A percentile compares a stretch with the other conserved stretches of the same genome.
Conservation (phyloP, 2,797 vertebrate species). For the Chrosomus eos region DNA sequence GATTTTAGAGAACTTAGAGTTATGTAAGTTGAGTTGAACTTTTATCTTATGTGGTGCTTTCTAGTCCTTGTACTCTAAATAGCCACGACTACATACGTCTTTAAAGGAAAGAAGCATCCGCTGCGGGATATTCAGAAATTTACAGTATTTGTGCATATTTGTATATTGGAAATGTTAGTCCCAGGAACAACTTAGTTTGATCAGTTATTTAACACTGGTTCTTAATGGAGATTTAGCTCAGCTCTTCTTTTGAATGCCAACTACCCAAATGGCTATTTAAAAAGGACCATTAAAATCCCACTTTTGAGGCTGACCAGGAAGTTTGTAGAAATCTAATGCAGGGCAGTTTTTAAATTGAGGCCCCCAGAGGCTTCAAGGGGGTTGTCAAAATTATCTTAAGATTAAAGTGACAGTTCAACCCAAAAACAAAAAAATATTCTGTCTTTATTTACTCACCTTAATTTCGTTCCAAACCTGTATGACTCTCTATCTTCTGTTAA, state of each 20-base stretch:
- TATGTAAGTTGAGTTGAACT: neutral
- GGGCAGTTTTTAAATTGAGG: neutral
- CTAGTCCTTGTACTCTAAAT: neutral
- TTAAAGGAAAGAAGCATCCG: constrained; percentile 7
- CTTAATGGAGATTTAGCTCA: neutral
- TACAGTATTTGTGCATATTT: neutral
- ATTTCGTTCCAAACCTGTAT: neutral
- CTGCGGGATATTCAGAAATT: neutral
- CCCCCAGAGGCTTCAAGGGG: neutral
- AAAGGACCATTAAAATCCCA: neutral
- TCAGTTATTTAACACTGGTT: constrained; percentile 15
- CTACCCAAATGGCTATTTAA: neutral
- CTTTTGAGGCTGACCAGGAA: neutral
- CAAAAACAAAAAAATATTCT: too few relatives aligned
- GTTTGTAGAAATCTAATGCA: neutral
- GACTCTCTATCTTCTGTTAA: neutral
- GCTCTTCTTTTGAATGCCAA: constrained; percentile 14
- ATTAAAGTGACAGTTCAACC: too few relatives aligned
- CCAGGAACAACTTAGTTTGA: constrained; percentile 1
- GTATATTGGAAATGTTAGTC: neutral
- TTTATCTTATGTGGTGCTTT: constrained; percentile 1
- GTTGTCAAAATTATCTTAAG: neutral
- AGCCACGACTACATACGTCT: neutral
- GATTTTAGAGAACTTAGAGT: neutral
- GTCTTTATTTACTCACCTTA: too few relatives aligned